These are phyloP conservation scores for Pitangus sulphuratus DNA, from an alignment of 2,797 vertebrate genomes.

Conservation along the genomic window DNA sequence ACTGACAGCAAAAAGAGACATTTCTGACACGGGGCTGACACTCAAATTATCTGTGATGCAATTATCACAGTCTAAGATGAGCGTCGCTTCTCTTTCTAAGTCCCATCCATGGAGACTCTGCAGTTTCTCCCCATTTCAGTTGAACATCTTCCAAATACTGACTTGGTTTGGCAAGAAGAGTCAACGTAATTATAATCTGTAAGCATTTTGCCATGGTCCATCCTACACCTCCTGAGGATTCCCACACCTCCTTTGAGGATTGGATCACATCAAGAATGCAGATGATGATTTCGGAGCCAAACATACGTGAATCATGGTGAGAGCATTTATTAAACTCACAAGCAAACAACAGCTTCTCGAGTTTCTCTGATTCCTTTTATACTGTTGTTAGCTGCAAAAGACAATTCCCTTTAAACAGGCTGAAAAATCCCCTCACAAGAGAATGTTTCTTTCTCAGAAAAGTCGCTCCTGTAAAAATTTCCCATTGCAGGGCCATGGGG, in stretches of 20 bases:
- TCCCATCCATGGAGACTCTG: not conserved
- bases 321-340: not conserved
- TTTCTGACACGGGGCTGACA: not conserved
- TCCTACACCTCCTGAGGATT: not conserved
- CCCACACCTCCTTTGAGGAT: not conserved
- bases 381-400: not conserved
- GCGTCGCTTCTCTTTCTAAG: not conserved
- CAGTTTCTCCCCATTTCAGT: not conserved
- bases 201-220: not conserved
- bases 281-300: not conserved
- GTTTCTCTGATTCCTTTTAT: not conserved
- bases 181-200: not conserved
- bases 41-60: not conserved
- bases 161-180: not conserved
- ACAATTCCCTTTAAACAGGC: not conserved
- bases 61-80: not conserved
- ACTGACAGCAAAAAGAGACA: not conserved
- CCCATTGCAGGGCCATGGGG: rapidly evolving
- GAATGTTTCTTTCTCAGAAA: not conserved
- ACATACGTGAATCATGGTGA: rapidly evolving
- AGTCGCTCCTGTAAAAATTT: not conserved
- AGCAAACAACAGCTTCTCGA: not conserved
- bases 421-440: not conserved
- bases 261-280: not conserved
- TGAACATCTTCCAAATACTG: not conserved